Conservation (phyloP, 2,888 invertebrate species). For the Andrena marginata region DNA sequence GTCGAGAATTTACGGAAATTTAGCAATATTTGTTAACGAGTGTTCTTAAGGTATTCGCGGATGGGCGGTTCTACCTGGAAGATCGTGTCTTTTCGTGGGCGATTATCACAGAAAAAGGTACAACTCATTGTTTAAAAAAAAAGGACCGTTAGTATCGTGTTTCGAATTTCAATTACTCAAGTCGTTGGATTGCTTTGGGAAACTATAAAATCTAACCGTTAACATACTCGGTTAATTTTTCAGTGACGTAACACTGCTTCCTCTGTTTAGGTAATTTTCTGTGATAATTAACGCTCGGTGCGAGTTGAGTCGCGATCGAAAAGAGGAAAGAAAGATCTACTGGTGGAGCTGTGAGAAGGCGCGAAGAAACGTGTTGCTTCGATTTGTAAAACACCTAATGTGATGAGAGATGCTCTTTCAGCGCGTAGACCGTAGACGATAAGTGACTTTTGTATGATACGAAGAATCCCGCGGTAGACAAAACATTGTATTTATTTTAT, state of each 20-base stretch:
- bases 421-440: conserved; percentile 22
- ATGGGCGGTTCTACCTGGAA: no score
- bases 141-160: background rate
- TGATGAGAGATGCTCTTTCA: conserved; percentile 11
- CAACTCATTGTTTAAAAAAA: no score
- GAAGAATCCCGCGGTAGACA: conserved; percentile 22
- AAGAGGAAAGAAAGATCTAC: background rate
- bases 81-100: no score
- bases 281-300: conserved; percentile 25
- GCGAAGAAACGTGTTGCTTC: conserved; percentile 3
- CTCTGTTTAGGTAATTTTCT: background rate
- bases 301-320: background rate
- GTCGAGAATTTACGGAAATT: no score
- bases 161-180: background rate
- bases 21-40: no score
- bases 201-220: background rate
- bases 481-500: conserved; percentile 64
- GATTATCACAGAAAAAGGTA: no score
- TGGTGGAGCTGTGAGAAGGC: background rate
- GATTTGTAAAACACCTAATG: background rate
- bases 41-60: no score
- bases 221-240: background rate
- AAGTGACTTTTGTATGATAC: conserved; percentile 47
- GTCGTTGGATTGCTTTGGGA: background rate
- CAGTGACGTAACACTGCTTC: conserved; percentile 2